These are phyloP conservation scores for Gymnocephalus cernua DNA, from an alignment of 2,113 vertebrate genomes.

Conservation along the genomic window DNA sequence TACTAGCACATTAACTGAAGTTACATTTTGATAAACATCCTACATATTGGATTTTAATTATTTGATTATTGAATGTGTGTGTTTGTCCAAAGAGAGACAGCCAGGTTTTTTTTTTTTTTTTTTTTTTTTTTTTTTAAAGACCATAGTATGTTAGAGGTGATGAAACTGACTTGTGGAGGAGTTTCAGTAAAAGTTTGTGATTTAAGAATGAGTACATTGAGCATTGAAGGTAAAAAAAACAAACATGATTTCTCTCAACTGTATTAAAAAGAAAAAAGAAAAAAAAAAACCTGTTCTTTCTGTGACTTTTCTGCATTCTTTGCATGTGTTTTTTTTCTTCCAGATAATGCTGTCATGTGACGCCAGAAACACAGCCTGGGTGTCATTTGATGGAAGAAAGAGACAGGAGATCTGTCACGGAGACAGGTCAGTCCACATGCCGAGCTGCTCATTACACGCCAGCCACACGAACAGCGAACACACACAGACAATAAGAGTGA, in stretches of 20 bases:
- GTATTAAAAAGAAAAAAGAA: neutral
- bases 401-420: slow-evolving; percentile 88
- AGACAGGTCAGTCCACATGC: slow-evolving; percentile 81
- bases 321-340: neutral
- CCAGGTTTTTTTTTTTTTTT: too few species aligned
- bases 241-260: neutral
- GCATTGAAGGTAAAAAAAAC: neutral
- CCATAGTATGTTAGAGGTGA: neutral
- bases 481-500: too few species aligned
- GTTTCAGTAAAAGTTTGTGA: neutral
- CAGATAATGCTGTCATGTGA: slow-evolving; percentile 86
- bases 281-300: neutral
- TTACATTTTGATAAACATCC: neutral
- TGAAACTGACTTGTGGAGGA: too few species aligned
- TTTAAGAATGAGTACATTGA: neutral
- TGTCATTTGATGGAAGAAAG: slow-evolving; percentile 87
- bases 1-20: neutral
- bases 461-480: neutral
- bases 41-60: neutral
- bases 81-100: neutral
- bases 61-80: neutral
- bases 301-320: neutral
- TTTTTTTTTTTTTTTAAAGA: too few species aligned
- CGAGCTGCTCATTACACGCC: neutral
- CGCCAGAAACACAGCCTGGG: slow-evolving; percentile 87